Percentiles rank a stretch among this genome's conserved stretches.
Conservation (phyloP, 2,888 invertebrate species). For the Rambutsinella grinnellia region DNA sequence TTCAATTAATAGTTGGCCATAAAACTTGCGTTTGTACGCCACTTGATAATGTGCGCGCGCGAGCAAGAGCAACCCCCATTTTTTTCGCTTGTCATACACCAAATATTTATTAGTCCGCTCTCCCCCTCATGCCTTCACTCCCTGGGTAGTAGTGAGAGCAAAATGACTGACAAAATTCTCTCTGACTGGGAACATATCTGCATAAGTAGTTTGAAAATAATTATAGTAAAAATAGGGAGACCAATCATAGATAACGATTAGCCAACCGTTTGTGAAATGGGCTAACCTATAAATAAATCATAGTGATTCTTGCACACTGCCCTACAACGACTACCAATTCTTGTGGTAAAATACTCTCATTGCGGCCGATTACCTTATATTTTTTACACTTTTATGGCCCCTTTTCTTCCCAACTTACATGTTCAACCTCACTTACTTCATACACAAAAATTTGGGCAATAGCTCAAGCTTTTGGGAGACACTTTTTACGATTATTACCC, state of each 20-base stretch:
- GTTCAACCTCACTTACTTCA: too few species aligned
- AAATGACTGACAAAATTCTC: too few species aligned
- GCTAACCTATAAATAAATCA: conserved; percentile 51
- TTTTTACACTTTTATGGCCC: too few species aligned
- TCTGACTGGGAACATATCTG: conserved; percentile 22
- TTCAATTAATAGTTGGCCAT: too few species aligned
- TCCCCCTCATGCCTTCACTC: neutral
- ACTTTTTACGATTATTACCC: conserved; percentile 34
- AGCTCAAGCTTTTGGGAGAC: conserved; percentile 28
- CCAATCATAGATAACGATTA: conserved; percentile 55
- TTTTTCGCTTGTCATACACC: conserved; percentile 33
- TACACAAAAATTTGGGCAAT: too few species aligned
- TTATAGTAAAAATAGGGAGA: conserved; percentile 42
- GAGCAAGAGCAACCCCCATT: conserved; percentile 38
- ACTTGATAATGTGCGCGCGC: conserved; percentile 30
- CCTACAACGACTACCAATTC: neutral
- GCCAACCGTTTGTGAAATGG: conserved; percentile 55
- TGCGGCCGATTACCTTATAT: too few species aligned
- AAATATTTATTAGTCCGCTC: conserved; percentile 35
- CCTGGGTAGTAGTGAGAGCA: too few species aligned
- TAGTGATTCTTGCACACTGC: too few species aligned
- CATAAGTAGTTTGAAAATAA: conserved; percentile 36
- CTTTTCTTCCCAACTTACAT: too few species aligned
- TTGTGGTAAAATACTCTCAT: too few species aligned
- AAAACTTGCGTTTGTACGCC: conserved; percentile 28